These are phyloP conservation scores for Cheilosia pagana DNA, from an alignment of 2,888 invertebrate genomes.

Conservation along the genomic window DNA sequence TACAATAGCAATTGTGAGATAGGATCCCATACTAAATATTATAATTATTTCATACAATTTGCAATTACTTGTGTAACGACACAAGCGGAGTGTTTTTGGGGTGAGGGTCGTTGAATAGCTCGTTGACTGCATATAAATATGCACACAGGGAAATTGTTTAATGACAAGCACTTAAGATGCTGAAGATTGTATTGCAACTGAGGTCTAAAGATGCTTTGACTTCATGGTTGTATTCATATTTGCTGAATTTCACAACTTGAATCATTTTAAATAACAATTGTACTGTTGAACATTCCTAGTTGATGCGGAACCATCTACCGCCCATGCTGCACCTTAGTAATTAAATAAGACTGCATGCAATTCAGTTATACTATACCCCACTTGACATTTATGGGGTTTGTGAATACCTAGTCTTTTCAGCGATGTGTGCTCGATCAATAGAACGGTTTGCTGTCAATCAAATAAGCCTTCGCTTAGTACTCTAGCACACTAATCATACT, in stretches of 20 bases:
- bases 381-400: neutral
- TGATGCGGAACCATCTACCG: neutral
- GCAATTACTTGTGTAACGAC: neutral
- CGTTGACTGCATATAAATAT: neutral
- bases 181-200: neutral
- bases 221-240: too few species aligned
- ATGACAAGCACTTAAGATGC: neutral
- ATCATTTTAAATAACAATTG: too few species aligned
- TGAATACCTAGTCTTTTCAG: too few species aligned
- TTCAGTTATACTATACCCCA: neutral
- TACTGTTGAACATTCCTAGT: neutral
- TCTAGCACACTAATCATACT: too few species aligned
- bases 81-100: neutral
- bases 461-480: too few species aligned
- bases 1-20: conserved; percentile 33
- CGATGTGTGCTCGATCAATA: too few species aligned
- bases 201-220: neutral
- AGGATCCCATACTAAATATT: conserved; percentile 33
- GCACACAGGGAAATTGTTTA: neutral
- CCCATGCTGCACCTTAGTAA: conserved; percentile 1
- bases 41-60: neutral
- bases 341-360: neutral
- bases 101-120: conserved; percentile 8
- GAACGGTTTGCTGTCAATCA: too few species aligned
- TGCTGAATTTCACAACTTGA: too few species aligned